Evolutionary conservation across 2,113 vertebrate genomes (phyloP).

Genomic region (Hippocampus abdominalis): DNA sequence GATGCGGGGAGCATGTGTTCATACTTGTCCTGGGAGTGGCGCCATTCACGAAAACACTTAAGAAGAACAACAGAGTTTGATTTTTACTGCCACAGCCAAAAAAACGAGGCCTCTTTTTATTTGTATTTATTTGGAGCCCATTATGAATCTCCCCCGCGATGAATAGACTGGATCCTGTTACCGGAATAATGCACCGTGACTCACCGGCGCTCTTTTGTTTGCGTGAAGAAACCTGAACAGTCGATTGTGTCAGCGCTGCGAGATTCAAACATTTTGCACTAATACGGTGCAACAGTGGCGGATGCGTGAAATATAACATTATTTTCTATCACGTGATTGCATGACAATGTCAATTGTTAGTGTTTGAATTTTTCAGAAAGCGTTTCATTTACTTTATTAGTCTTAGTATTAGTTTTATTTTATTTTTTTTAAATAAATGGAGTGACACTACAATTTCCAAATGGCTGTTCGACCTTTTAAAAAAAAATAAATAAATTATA

Average conservation of each 20-base stretch:
- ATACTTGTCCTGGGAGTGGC: slow-evolving; percentile 44
- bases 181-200: slow-evolving; percentile 6
- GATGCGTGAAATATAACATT: no score
- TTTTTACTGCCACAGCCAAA: background rate
- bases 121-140: background rate
- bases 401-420: background rate
- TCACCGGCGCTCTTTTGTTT: background rate
- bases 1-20: slow-evolving; percentile 18
- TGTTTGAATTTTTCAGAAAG: no score
- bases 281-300: background rate
- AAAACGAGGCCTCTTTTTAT: background rate
- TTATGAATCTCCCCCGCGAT: background rate
- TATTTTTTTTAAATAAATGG: no score
- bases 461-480: no score
- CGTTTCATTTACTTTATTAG: no score
- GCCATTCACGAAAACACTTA: slow-evolving; percentile 1
- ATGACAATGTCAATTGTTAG: no score
- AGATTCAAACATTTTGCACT: background rate
- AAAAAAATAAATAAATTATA: no score
- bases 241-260: background rate
- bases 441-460: no score
- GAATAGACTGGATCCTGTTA: slow-evolving; percentile 45
- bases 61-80: background rate
- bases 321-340: no score
- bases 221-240: background rate